Conservation (phyloP, 1,140 invertebrate genomes). For the Apis mellifera region DNA sequence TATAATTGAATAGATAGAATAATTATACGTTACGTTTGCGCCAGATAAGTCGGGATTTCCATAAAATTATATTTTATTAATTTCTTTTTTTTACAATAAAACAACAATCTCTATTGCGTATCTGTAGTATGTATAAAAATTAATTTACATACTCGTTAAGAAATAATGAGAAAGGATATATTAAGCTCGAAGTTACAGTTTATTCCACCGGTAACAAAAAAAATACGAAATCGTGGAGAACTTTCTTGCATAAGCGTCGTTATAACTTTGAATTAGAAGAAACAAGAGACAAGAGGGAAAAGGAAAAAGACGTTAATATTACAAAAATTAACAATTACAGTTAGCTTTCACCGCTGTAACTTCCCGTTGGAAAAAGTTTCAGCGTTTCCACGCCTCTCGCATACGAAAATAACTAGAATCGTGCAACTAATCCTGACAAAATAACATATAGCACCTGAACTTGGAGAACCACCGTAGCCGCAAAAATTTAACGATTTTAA, state of each 20-base stretch:
- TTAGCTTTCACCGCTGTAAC: constrained; percentile 3
- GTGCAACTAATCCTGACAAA: constrained; percentile 49
- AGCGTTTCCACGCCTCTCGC: background rate
- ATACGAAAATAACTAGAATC: constrained; percentile 48
- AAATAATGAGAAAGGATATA: constrained; percentile 39
- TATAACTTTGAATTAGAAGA: constrained; percentile 59
- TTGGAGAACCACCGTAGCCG: constrained; percentile 40
- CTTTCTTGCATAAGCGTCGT: constrained; percentile 35
- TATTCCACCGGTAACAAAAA: constrained; percentile 34
- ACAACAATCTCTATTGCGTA: constrained; percentile 49
- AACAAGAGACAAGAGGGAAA: background rate
- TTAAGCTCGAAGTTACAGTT: constrained; percentile 56
- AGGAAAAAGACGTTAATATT: constrained; percentile 43
- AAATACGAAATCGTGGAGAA: constrained; percentile 22
- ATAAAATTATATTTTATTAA: constrained; percentile 60
- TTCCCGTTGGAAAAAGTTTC: background rate
- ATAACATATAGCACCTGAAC: constrained; percentile 63
- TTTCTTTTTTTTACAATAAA: constrained; percentile 57
- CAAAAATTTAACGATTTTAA: constrained; percentile 28
- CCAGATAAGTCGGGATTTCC: no score
- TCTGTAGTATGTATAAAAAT: constrained; percentile 57
- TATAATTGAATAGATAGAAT: background rate
- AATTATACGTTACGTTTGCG: background rate
- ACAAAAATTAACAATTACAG: constrained; percentile 60
- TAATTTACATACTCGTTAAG: constrained; percentile 62